Evolutionary conservation across 2,113 vertebrate species (phyloP), one percentile per base, ranked within the genome.

Genomic region (Aspidoscelis tigris): DNA sequence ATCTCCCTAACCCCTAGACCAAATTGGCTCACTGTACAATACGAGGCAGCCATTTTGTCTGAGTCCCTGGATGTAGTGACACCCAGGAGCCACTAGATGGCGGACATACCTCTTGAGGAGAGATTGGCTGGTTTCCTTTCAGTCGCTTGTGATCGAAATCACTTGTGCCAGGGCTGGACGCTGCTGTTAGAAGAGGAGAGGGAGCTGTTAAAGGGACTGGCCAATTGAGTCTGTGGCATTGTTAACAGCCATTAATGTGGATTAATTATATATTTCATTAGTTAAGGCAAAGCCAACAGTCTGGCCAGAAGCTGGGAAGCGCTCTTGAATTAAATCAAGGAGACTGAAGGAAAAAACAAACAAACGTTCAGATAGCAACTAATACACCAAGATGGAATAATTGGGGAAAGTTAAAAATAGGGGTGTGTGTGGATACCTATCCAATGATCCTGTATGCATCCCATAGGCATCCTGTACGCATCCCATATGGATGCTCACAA

Each of bases 321-420:
- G 74, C 91, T 84, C 44, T 80, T 88, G 93, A 91, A 92, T 93
- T 88, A 89, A 83, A 94, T 91, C 88, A 90, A 92, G 88, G 90
- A 90, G 93, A 93, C 90, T 93, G 91, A 91, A 95, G 74, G 82
- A 94, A 93, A 89, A 92, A 84, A 77, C 88, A 88, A 94, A 93
- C 89, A 92, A 84, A 77, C 88, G 87, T 85, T 92, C 68, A 4
- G 8, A 92, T 71, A 89, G 84, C 91, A 90, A 88, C 88, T 93
- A 94, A 95, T 94, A 93, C 91, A 83, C 89, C 90, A 81, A 87
- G 90, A 89, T 93, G 93, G 89, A 71, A 50, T 78, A 71, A 92
- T 33, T 74, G 80, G 76, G 44, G 74, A 80, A 24, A 50, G 79
- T 61, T 84, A n/a, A 78, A 84, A 84, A 77, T 77, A 78, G 33